Evolutionary conservation across 1,140 invertebrate genomes (phyloP), one percentile per base, ranked within the genome.

Genomic region (Papilio machaon): DNA sequence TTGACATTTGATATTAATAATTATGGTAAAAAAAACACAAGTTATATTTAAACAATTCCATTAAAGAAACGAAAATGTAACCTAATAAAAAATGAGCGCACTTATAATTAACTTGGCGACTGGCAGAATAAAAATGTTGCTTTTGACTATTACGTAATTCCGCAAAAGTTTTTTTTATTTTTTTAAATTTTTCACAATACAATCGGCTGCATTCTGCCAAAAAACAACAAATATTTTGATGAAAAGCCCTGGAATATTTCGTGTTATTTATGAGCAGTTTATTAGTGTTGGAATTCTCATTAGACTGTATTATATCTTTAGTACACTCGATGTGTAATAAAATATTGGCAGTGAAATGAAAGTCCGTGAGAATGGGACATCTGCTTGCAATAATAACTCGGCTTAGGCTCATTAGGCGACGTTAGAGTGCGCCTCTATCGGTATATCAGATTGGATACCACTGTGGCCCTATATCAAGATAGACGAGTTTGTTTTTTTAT

Each of bases 321-420:
- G 54, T 80, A 80, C 83, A 85, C 85, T 85, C 64, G 80, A 86
- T 79, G 73, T 46, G 46, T 79, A 79, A 54, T 47, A 75, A 35
- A 84, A 82, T 87, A 87, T 85, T 85, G 80, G 84, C 80, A 67
- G 77, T 79, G 73, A 84, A 83, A 86, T 88, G 86, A 88, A 87
- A 86, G 75, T 79, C 67, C 82, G 83, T 88, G 87, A 73, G 86
- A 88, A 84, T 73, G 19, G 47, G 2, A 43, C 87, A 88, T 81
- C 78, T 88, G 87, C 17, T 64, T 11, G 5, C 35, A 54, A 64
- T 87, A 86, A 87, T 87, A 85, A 85, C 84, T 82, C 81, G 83
- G 85, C 82, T 84, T 86, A 87, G 80, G 84, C 85, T 86, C 87
- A 88, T 88, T 88, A 88, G 77, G 79, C 70, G 81, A 58, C 74